phyloP scores from a whole-genome alignment of 2,113 vertebrate genomes.

The Cryptotis parvus region DNA sequence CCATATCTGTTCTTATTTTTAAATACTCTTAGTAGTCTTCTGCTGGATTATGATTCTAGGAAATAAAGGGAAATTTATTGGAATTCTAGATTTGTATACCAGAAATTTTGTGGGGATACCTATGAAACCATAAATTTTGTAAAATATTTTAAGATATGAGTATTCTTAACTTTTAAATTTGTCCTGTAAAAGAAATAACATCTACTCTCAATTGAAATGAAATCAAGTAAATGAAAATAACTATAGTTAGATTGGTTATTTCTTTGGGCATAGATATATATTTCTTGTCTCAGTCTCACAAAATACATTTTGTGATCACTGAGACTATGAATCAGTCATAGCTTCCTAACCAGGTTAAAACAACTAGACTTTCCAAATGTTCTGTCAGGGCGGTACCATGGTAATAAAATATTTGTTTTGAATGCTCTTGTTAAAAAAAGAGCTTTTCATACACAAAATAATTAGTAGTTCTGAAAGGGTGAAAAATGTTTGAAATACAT shows the following conservation, averaged over 20 bases:
- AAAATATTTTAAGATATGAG: conserved; percentile 18
- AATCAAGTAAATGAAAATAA: conserved; percentile 11
- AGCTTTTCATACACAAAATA: background rate
- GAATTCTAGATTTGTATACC: conserved; percentile 1
- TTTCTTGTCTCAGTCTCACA: conserved; percentile 19
- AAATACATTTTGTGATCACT: background rate
- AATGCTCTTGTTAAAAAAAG: background rate
- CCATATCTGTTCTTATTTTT: background rate
- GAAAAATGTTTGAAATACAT: background rate
- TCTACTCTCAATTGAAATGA: background rate
- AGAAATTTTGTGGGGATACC: conserved; percentile 16
- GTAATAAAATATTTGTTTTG: background rate
- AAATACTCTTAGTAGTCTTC: conserved; percentile 12
- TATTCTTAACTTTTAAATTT: conserved; percentile 7
- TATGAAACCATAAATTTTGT: conserved; percentile 7
- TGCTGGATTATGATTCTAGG: background rate
- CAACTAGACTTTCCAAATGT: background rate
- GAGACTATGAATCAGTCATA: background rate
- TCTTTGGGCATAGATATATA: background rate
- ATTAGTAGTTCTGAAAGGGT: background rate
- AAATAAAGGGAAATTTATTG: conserved; percentile 10
- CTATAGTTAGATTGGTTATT: background rate
- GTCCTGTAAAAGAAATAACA: background rate
- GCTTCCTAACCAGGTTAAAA: background rate
- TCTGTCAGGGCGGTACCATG: background rate